These are phyloP conservation scores for Ctenochaetus hawaiiensis DNA, from an alignment of 2,797 vertebrate genomes.

Conservation along the genomic window DNA sequence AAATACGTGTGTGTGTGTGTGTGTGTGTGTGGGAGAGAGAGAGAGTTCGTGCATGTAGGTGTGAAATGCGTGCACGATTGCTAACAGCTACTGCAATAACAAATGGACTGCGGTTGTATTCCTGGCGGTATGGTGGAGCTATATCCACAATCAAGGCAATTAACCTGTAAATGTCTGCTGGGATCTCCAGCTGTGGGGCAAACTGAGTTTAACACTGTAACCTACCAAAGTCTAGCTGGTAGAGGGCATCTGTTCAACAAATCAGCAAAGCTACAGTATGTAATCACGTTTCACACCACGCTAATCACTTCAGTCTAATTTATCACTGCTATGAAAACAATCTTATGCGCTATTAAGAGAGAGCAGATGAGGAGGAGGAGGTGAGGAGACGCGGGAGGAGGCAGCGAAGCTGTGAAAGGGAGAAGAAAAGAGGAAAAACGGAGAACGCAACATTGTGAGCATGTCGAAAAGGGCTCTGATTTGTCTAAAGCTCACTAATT, in stretches of 20 bases:
- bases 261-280: conserved; percentile 83
- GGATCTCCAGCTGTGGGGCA: conserved; percentile 79
- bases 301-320: conserved; percentile 88
- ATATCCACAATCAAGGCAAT: conserved; percentile 85
- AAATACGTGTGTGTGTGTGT: conserved; percentile 20
- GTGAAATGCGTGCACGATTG: neutral
- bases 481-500: conserved; percentile 79
- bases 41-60: neutral
- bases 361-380: conserved; percentile 39
- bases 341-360: conserved; percentile 61
- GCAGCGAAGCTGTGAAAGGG: conserved; percentile 20
- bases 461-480: conserved; percentile 59
- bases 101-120: conserved; percentile 67
- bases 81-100: conserved; percentile 62
- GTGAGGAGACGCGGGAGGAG: conserved; percentile 1
- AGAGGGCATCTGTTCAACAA: conserved; percentile 86
- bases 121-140: conserved; percentile 65
- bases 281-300: conserved; percentile 86
- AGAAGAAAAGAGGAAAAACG: conserved; percentile 31
- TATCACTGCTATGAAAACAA: conserved; percentile 83
- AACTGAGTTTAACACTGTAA: conserved; percentile 73
- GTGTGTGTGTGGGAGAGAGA: neutral
- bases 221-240: conserved; percentile 76
- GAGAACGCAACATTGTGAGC: conserved; percentile 50
- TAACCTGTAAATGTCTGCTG: conserved; percentile 82